These are phyloP conservation scores for Melinopterus prodromus DNA, from an alignment of 2,888 invertebrate species.

Conservation along the genomic window DNA sequence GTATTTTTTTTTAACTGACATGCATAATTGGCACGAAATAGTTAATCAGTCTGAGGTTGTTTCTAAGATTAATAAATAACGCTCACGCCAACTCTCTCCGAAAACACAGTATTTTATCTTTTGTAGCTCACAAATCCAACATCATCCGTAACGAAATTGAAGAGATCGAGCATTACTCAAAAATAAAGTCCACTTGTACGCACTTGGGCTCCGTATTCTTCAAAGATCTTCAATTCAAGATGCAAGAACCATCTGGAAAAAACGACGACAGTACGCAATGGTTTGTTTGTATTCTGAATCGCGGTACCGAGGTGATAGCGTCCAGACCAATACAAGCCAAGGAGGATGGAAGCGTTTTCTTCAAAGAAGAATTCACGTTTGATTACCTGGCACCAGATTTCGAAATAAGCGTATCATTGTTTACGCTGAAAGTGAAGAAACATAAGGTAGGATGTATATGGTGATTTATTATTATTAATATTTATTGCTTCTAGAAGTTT, in stretches of 20 bases:
- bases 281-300: conserved; percentile 52
- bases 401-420: conserved; percentile 60
- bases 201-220: neutral
- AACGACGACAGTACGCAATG: conserved; percentile 48
- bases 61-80: neutral
- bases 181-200: neutral
- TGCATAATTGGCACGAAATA: no score
- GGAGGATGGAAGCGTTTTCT: conserved; percentile 46
- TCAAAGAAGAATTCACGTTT: conserved; percentile 52
- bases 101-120: neutral
- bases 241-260: conserved; percentile 10
- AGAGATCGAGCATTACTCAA: conserved; percentile 13
- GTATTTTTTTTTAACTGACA: no score
- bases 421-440: conserved; percentile 60
- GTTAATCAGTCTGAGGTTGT: no score
- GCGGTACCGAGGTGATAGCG: conserved; percentile 51
- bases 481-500: neutral
- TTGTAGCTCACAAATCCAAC: conserved; percentile 17
- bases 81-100: neutral
- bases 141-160: conserved; percentile 19
- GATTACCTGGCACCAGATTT: conserved; percentile 54
- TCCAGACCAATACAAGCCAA: conserved; percentile 49
- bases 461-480: neutral
- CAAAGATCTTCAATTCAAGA: conserved; percentile 18
- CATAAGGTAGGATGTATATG: conserved; percentile 42